Base-by-base conservation (phyloP, 2,113 vertebrate genomes). In the Pyrgilauda ruficollis region DNA sequence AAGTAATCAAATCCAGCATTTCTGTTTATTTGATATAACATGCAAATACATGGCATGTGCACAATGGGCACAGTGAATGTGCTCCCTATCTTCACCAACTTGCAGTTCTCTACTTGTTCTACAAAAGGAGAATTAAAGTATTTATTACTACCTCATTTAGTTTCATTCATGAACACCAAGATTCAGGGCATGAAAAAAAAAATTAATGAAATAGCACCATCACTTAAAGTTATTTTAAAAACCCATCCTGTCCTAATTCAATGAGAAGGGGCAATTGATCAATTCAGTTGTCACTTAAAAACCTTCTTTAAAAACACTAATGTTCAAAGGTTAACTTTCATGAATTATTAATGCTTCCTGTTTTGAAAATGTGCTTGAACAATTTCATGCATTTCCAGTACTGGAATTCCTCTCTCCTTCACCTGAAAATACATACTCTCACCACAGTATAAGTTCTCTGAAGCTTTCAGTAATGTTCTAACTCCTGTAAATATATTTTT, bases 271-370 rank as follows among this genome's bases (percentile, higher is more conserved):
- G 12, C 28, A 74, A 82, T 68, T 63, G 56, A 91, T 84, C 81
- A 93, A 22, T 64, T 78, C 52, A 61, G 24, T 27, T 50, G 33
- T 81, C 69, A 82, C 39, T 82, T 46, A 11, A 69, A 95, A 87
- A 46, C 43, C 28, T n/a, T 90, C 11, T 64, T 59, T 15, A 81
- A 84, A 84, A 91, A 78, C 47, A 87, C 3, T 59, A n/a, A 91
- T 56, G 66, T 75, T 78, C 77, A 82, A 82, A 89, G 44, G 89
- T 56, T 84, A 89, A 61, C 30, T 82, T 75, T 37, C 26, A 82
- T 68, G 12, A 90, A 90, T 88, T 73, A 91, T 79, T 93, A 91
- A 94, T 64, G 10, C 2, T 83, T 87, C 75, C 77, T 91, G 62
- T n/a, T 97, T 64, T 53, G 53, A 87, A 90, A 94, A 79, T 13